phyloP scores from a whole-genome alignment of 2,888 invertebrate species.

The Automeris io region DNA sequence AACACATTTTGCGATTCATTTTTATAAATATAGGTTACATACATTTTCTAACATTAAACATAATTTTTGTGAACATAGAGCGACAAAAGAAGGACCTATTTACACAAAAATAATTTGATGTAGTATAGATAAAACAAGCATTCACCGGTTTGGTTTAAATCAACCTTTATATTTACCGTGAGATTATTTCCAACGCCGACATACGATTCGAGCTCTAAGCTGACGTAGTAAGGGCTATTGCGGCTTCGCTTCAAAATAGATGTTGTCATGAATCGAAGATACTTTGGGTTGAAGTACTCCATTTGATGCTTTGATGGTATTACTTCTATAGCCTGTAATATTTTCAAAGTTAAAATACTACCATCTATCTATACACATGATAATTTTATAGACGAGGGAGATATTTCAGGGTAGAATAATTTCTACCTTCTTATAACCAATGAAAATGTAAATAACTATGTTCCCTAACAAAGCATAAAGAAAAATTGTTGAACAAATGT shows the following conservation, averaged over 20 bases:
- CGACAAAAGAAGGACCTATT: background rate
- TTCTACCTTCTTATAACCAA: too few relatives aligned
- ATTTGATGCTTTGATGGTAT: slow-evolving; percentile 21
- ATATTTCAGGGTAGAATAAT: too few relatives aligned
- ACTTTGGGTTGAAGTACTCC: slow-evolving; percentile 19
- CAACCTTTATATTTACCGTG: slow-evolving; percentile 14
- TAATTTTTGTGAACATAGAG: too few relatives aligned
- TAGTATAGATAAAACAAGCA: background rate
- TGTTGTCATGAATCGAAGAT: slow-evolving; percentile 14
- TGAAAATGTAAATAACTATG: too few relatives aligned
- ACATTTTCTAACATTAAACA: too few relatives aligned
- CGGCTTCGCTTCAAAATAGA: slow-evolving; percentile 18
- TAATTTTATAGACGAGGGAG: too few relatives aligned
- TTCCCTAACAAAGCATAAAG: too few relatives aligned
- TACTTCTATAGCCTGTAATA: slow-evolving; percentile 17
- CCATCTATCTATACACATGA: too few relatives aligned
- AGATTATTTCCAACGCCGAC: slow-evolving; percentile 19
- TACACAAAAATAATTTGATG: background rate
- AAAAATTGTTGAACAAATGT: too few relatives aligned
- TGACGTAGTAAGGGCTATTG: slow-evolving; percentile 21
- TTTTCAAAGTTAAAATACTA: background rate
- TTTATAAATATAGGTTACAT: too few relatives aligned
- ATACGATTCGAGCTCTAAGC: slow-evolving; percentile 12
- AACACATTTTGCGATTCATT: too few relatives aligned
- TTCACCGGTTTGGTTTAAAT: background rate